phyloP scores from a whole-genome alignment of 2,113 vertebrate genomes.

The Cyrtonyx montezumae region DNA sequence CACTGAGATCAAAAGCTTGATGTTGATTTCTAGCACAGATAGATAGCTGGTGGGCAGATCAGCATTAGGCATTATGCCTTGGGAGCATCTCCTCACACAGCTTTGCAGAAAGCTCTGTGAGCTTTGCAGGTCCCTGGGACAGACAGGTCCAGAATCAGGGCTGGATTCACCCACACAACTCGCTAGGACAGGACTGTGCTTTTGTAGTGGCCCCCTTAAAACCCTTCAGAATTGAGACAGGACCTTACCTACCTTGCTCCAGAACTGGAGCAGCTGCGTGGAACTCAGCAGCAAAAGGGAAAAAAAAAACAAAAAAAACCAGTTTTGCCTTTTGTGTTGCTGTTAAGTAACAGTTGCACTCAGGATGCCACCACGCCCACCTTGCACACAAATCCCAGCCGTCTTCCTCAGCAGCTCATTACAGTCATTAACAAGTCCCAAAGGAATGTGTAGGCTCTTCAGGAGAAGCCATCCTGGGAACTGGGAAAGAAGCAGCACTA shows the following conservation, averaged over 20 bases:
- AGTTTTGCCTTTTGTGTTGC: background rate
- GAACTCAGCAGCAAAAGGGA: background rate
- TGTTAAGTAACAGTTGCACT: background rate
- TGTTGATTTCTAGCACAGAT: background rate
- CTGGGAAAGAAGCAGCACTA: background rate
- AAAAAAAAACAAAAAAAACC: background rate
- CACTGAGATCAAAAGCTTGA: background rate
- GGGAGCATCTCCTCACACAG: background rate
- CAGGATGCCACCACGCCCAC: background rate
- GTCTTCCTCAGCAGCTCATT: constrained; percentile 17
- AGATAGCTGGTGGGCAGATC: background rate
- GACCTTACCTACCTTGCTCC: background rate
- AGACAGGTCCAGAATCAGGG: background rate
- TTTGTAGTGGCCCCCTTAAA: background rate
- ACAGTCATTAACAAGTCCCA: background rate
- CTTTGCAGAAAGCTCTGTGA: background rate
- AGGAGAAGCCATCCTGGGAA: background rate
- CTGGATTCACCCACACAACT: background rate
- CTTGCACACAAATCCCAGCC: background rate
- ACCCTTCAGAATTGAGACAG: background rate
- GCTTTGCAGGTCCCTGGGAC: background rate
- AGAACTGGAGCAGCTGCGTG: background rate
- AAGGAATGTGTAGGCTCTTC: background rate
- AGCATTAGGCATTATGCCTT: background rate
- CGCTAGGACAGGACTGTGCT: background rate